These are phyloP conservation scores for Sericinus montela DNA, from an alignment of 2,888 invertebrate species.

Conservation along the genomic window DNA sequence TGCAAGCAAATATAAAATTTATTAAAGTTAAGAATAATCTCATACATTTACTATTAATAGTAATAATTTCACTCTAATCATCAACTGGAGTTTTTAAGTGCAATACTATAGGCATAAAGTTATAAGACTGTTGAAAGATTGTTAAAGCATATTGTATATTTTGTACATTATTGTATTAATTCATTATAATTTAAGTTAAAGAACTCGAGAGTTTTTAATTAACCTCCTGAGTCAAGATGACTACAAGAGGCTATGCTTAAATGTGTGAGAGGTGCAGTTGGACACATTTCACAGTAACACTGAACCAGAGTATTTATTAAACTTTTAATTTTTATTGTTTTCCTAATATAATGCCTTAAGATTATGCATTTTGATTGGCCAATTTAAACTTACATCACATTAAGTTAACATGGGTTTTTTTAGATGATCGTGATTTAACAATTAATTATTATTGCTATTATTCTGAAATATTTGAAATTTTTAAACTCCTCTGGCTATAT, in stretches of 20 bases:
- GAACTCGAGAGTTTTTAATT: constrained; percentile 40
- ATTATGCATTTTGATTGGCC: constrained; percentile 8
- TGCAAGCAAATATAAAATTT: constrained; percentile 12
- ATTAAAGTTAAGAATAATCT: constrained; percentile 21
- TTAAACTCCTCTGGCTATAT: constrained; percentile 33
- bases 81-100: constrained; percentile 46
- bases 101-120: constrained; percentile 74
- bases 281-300: constrained; percentile 14
- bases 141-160: constrained; percentile 71
- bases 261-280: constrained; percentile 17
- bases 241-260: constrained; percentile 50
- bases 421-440: constrained; percentile 41
- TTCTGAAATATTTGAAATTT: constrained; percentile 29
- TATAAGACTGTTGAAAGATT: constrained; percentile 78
- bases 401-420: constrained; percentile 35
- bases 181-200: constrained; percentile 59
- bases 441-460: constrained; percentile 50
- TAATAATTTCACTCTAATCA: constrained; percentile 34
- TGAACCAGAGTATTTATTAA: constrained; percentile 15
- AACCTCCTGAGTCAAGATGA: constrained; percentile 18
- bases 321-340: constrained; percentile 20
- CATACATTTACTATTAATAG: constrained; percentile 23
- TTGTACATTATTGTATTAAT: constrained; percentile 72
- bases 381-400: constrained; percentile 21
- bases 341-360: constrained; percentile 19